phyloP scores from a whole-genome alignment of 2,888 invertebrate genomes.

The Drosophila rellima region DNA sequence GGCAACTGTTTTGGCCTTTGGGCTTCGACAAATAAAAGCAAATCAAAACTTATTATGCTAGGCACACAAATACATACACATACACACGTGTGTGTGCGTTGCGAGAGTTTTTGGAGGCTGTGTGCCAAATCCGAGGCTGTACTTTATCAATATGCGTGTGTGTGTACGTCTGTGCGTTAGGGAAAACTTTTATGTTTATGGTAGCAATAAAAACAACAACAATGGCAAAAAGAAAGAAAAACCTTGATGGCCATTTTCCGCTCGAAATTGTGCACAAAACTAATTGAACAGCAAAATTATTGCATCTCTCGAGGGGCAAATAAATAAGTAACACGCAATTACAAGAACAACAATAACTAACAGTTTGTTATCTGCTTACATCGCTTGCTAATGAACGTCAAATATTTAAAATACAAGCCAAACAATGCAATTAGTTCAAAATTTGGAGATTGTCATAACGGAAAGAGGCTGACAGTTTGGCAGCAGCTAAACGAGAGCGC shows the following conservation, averaged over 20 bases:
- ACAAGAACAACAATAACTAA: conserved; percentile 26
- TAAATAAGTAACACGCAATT: conserved; percentile 45
- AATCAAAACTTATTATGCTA: conserved; percentile 79
- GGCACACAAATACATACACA: conserved; percentile 59
- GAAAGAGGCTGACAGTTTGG: neutral
- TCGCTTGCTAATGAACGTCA: conserved; percentile 46
- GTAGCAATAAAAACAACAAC: conserved; percentile 64
- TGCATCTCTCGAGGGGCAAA: conserved; percentile 62
- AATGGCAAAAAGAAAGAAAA: conserved; percentile 19
- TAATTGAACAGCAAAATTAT: conserved; percentile 78
- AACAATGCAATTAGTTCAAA: conserved; percentile 56
- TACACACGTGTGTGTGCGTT: conserved; percentile 6
- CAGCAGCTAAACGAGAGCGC: conserved; percentile 20
- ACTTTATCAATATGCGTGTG: conserved; percentile 50
- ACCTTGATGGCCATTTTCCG: conserved; percentile 60
- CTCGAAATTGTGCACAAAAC: conserved; percentile 62
- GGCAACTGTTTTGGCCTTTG: conserved; percentile 60
- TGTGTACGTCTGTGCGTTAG: conserved; percentile 35
- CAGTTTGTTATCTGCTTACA: conserved; percentile 23
- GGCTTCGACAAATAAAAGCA: conserved; percentile 73
- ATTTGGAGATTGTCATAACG: conserved; percentile 8
- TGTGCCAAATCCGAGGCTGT: conserved; percentile 36
- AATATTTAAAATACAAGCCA: conserved; percentile 46
- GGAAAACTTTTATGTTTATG: conserved; percentile 77
- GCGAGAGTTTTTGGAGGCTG: conserved; percentile 10